Conservation (phyloP, 2,113 vertebrate species). For the Tupaia chinensis region DNA sequence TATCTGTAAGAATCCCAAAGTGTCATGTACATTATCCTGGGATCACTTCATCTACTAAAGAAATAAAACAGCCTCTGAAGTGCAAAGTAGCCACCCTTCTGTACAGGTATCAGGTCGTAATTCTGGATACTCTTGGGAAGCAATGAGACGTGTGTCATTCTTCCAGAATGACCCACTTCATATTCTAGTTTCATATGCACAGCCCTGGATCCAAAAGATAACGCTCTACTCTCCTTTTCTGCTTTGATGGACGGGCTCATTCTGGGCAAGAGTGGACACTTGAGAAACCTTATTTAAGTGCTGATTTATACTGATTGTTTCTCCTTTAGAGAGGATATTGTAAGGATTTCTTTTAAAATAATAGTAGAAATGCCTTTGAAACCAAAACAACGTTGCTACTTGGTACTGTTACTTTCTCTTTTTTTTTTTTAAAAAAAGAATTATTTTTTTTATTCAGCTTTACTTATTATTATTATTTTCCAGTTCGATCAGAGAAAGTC, state of each 20-base stretch:
- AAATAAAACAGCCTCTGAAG: not conserved
- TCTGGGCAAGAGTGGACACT: not conserved
- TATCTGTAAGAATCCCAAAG: conserved; percentile 78
- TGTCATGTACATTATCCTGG: conserved; percentile 68
- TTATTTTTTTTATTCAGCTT: too few relatives aligned
- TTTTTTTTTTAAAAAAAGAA: too few relatives aligned
- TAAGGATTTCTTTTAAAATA: not conserved
- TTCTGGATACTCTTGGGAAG: not conserved
- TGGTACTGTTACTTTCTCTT: not conserved
- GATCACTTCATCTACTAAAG: conserved; percentile 71
- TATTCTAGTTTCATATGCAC: not conserved
- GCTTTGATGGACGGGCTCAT: not conserved
- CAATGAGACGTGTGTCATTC: conserved; percentile 38
- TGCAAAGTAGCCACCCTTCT: conserved; percentile 54
- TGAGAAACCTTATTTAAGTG: not conserved
- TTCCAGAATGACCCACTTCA: not conserved
- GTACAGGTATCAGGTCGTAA: not conserved
- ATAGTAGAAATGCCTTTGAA: not conserved
- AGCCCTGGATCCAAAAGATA: not conserved
- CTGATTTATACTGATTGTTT: not conserved
- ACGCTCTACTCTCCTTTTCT: not conserved
- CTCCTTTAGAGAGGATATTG: not conserved
- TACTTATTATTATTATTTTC: too few relatives aligned
- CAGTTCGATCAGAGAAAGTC: too few relatives aligned
- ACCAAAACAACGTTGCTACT: not conserved